phyloP scores from a whole-genome alignment of 2,888 invertebrate genomes.

The Amphipyra tragopoginis region DNA sequence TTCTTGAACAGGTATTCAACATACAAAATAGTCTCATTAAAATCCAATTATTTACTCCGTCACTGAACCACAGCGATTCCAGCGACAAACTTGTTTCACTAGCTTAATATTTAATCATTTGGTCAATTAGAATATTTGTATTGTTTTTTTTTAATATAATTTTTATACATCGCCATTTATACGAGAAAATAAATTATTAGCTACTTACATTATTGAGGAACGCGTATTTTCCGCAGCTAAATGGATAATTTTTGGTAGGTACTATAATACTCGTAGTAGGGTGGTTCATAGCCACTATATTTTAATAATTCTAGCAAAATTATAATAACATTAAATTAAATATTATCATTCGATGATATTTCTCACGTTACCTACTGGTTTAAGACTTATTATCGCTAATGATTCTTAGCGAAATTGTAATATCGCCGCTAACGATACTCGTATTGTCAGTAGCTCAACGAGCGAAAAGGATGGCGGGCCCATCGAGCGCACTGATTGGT shows the following conservation, averaged over 20 bases:
- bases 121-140: conserved; percentile 2
- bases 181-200: background rate
- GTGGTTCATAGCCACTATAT: background rate
- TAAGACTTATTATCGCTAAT: too few species aligned
- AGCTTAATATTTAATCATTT: conserved; percentile 12
- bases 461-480: too few species aligned
- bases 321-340: too few species aligned
- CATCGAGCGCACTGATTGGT: too few species aligned
- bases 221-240: background rate
- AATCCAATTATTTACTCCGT: conserved; percentile 25
- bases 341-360: too few species aligned
- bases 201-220: conserved; percentile 15
- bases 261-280: background rate
- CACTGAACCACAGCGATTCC: conserved; percentile 4
- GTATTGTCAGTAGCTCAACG: too few species aligned
- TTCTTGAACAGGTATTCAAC: conserved; percentile 24
- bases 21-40: conserved; percentile 37
- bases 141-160: background rate
- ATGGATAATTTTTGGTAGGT: background rate
- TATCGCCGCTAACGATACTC: too few species aligned
- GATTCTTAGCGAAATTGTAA: too few species aligned
- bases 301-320: too few species aligned
- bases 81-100: conserved; percentile 8
- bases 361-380: too few species aligned
- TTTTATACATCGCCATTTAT: background rate